A percentile compares a stretch with the other conserved stretches of the same genome.
Conservation (phyloP, 2,888 invertebrate species). For the Hyppa rectilinea region DNA sequence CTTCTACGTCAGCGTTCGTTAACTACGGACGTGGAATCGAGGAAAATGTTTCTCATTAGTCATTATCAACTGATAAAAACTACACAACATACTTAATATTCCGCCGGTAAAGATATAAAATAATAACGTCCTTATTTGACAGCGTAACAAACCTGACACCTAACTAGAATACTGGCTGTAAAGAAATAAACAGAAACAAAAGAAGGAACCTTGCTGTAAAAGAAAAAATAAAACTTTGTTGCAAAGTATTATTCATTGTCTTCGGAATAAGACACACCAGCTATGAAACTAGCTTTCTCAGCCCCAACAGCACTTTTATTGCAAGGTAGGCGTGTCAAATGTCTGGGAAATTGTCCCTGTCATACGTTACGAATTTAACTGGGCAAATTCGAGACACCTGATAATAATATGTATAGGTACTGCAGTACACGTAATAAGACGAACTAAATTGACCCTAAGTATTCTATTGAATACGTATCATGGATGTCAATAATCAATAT, state of each 20-base stretch:
- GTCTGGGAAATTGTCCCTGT: background rate
- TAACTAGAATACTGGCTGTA: background rate
- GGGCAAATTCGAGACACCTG: background rate
- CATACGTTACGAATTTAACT: background rate
- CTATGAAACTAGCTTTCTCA: slow-evolving; percentile 13
- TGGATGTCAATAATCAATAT: background rate
- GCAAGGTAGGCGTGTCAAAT: slow-evolving; percentile 24
- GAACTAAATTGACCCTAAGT: too few species aligned
- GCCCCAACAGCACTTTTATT: slow-evolving; percentile 7
- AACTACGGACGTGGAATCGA: background rate
- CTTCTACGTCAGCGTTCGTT: slow-evolving; percentile 31
- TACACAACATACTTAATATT: background rate
- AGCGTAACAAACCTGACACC: background rate
- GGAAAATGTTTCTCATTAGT: background rate
- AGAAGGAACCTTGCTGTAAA: background rate
- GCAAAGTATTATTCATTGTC: slow-evolving; percentile 11
- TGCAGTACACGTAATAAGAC: background rate
- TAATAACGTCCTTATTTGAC: background rate
- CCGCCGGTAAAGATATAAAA: background rate
- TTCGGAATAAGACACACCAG: slow-evolving; percentile 13
- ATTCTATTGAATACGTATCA: background rate
- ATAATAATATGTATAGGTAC: background rate
- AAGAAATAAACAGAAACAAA: slow-evolving; percentile 12
- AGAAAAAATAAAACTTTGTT: slow-evolving; percentile 1
- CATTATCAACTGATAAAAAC: slow-evolving; percentile 19